Percentiles rank a stretch among this genome's conserved stretches.
phyloP scores from a whole-genome alignment of 35 echinoderm and acorn worm genomes.

The Ptychodera flava region DNA sequence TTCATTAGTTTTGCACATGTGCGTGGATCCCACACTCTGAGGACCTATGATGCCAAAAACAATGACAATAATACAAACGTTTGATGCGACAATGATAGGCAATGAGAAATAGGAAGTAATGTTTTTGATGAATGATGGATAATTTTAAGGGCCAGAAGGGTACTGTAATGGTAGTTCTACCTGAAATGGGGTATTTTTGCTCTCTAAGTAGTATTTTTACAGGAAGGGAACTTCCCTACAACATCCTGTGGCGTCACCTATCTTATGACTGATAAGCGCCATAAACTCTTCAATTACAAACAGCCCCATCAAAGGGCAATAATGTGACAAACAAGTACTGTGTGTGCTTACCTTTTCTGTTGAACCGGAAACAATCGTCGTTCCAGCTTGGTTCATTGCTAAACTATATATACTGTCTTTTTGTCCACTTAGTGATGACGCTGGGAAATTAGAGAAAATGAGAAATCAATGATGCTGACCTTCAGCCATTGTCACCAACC shows the following conservation, averaged over 20 bases:
- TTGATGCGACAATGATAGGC: neutral
- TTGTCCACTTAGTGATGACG: conserved; percentile 95
- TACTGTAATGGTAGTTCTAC: too few relatives aligned
- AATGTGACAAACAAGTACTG: too few relatives aligned
- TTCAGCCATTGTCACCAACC: too few relatives aligned
- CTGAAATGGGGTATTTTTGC: too few relatives aligned
- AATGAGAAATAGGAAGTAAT: neutral
- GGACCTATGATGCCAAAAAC: conserved; percentile 38
- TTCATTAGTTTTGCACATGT: conserved; percentile 99
- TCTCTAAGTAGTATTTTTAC: too few relatives aligned
- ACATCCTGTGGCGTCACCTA: too few relatives aligned
- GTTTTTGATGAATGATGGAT: neutral
- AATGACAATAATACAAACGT: neutral
- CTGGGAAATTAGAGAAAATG: conserved; percentile 39
- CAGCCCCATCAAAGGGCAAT: too few relatives aligned
- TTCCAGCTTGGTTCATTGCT: conserved; percentile 94
- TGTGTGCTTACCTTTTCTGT: conserved; percentile 98
- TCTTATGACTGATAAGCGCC: too few relatives aligned
- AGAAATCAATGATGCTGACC: too few relatives aligned
- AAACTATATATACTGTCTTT: conserved; percentile 99
- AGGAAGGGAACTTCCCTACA: too few relatives aligned
- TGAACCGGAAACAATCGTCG: conserved; percentile 90
- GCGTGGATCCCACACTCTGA: conserved; percentile 97
- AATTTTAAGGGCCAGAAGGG: too few relatives aligned
- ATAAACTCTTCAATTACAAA: too few relatives aligned